phyloP scores from a whole-genome alignment of 2,797 vertebrate genomes.

The Epinephelus coioides region DNA sequence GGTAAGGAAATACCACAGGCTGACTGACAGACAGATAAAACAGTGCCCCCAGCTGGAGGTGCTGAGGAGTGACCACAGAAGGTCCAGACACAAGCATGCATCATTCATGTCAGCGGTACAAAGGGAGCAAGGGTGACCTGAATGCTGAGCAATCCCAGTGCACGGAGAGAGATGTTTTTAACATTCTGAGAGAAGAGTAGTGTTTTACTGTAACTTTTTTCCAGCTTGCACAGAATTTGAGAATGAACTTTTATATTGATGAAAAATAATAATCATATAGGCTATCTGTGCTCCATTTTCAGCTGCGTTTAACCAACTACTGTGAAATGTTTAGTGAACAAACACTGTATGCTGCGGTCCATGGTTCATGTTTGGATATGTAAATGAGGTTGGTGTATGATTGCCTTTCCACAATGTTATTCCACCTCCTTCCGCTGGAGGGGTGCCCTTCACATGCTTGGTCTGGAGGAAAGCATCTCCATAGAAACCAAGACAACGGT shows the following conservation, averaged over 20 bases:
- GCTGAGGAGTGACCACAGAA: slow-evolving; percentile 3
- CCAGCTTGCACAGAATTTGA: background rate
- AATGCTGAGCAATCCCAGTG: slow-evolving; percentile 29
- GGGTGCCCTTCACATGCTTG: slow-evolving; percentile 82
- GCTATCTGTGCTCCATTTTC: slow-evolving; percentile 18
- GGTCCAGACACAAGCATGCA: slow-evolving; percentile 38
- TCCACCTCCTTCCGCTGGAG: slow-evolving; percentile 79
- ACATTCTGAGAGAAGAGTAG: background rate
- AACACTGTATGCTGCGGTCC: slow-evolving; percentile 71
- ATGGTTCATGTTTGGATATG: slow-evolving; percentile 82
- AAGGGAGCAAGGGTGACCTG: slow-evolving; percentile 28
- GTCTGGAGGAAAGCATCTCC: slow-evolving; percentile 83
- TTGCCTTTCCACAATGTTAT: slow-evolving; percentile 77
- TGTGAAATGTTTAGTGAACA: slow-evolving; percentile 74
- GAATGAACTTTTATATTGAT: background rate
- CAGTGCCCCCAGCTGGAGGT: slow-evolving; percentile 71
- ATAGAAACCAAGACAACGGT: slow-evolving; percentile 88
- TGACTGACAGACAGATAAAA: slow-evolving; percentile 37
- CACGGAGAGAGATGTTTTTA: slow-evolving; percentile 6
- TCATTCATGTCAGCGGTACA: slow-evolving; percentile 40
- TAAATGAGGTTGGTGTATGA: slow-evolving; percentile 79
- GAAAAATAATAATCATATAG: slow-evolving; percentile 1
- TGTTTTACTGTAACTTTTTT: background rate
- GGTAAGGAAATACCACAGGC: slow-evolving; percentile 25
- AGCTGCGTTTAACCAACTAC: slow-evolving; percentile 53